Base-by-base conservation (phyloP, 1,140 invertebrate species). In the Drosophila athabasca region DNA sequence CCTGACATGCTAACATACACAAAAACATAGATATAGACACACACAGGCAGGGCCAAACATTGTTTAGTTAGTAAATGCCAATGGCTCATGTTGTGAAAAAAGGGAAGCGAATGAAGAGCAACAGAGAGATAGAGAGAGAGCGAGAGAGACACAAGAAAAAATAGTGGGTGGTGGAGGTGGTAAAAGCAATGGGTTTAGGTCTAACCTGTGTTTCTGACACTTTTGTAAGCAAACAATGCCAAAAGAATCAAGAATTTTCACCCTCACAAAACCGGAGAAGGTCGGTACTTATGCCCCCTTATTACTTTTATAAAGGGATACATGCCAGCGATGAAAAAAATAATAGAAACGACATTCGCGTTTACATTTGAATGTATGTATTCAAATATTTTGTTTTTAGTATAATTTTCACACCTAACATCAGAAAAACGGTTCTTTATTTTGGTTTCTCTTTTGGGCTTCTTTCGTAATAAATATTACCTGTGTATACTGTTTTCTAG, bases 31-130 rank as follows among this genome's bases (percentile, higher is more conserved):
- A 39, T 39, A 49, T 29, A 52, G 52, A 74, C 45, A 57, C 48
- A 17, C 9, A 39, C 44, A 15, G n/a, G 44, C 39, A 26, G 45
- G 26, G 41, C 65, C 62, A 64, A 76, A 64, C 62, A 54, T 68
- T 81, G 80, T 76, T 84, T 85, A 81, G 80, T 84, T 81, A 77
- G 82, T 54, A 87, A 84, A 84, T 66, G 77, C 73, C 76, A 84
- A 84, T 81, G 71, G 72, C 75, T 77, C 76, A 43, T 82, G 59
- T 62, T 60, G 35, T 35, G 11, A 35, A 35, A 35, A 35, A 11
- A 35, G 3, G 43, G 53, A 53, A 53, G 61, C 58, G 65, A 57
- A 24, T 35, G 53, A 48, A 53, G 61, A 62, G 65, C 58, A 31
- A 61, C 17, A 61, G 11, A 50, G 11, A n/a, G n/a, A n/a, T n/a